Base-by-base conservation (phyloP, 2,113 vertebrate species). In the Thinocorus orbignyianus region DNA sequence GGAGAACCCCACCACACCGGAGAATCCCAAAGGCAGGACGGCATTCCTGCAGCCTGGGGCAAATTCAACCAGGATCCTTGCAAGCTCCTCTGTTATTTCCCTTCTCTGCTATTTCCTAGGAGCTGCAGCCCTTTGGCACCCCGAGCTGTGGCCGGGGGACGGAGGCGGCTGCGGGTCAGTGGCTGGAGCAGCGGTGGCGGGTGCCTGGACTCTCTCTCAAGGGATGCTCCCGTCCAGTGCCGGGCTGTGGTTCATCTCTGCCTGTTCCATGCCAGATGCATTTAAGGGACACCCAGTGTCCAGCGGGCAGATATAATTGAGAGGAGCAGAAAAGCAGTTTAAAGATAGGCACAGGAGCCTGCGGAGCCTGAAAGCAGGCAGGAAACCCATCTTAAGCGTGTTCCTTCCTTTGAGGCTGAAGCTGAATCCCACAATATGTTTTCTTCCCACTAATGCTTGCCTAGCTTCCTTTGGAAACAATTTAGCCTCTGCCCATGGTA, bases 401-500 rank as follows among this genome's bases (percentile, higher is more conserved):
- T 94, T 96, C 91, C 96, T 95, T 97, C 96, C 95, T 96, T 66
- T 97, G 92, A 96, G 95, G 95, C 93, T 79, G 88, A 90, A 88
- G 95, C 65, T 90, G 77, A 79, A 94, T 88, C 95, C 91, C 95
- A 85, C 81, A 94, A 81, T 91, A 76, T 84, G 88, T 94, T 91
- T 83, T 91, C 92, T 96, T 95, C 95, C 96, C 97, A 91, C 93
- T 97, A 95, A 93, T 93, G 81, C 93, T 94, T 54, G 87, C 94
- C 88, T 95, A 20, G 93, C 92, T 97, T 97, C 96, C 97, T 97
- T 96, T 97, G 96, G 96, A 97, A 95, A 97, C 95, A 81, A 94
- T 96, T 96, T 94, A 90, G 89, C 5, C 93, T 82, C 96, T 96
- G 96, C 92, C 89, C 91, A 31, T 85, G 92, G 87, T 83, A 93